Percentiles rank a stretch among this genome's conserved stretches.
These are phyloP conservation scores for Drosophila silvestris DNA, from an alignment of 2,888 invertebrate genomes.

Conservation along the genomic window DNA sequence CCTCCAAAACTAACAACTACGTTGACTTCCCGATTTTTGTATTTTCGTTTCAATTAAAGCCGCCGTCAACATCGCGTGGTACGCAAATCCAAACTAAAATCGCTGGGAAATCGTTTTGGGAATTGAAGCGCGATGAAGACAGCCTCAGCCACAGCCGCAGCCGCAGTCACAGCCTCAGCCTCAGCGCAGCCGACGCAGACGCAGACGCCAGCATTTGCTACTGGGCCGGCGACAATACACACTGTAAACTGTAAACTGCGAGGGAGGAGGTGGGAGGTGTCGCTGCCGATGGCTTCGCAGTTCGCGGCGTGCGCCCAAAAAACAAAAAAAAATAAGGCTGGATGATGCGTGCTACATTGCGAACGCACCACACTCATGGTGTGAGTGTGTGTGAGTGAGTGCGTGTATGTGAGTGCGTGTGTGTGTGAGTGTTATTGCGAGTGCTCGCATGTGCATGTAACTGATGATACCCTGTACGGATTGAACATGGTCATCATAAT, in stretches of 20 bases:
- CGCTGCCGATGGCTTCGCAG: slow-evolving; percentile 23
- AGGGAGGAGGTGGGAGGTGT: slow-evolving; percentile 27
- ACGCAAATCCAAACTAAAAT: slow-evolving; percentile 85
- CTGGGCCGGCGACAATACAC: slow-evolving; percentile 43
- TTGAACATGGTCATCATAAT: neutral
- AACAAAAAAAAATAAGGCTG: slow-evolving; percentile 49
- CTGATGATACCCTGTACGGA: neutral
- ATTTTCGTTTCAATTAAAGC: slow-evolving; percentile 75
- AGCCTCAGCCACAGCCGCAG: slow-evolving; percentile 55
- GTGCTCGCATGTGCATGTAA: slow-evolving; percentile 25
- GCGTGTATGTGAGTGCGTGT: neutral
- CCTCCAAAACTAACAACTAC: slow-evolving; percentile 46
- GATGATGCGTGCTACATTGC: slow-evolving; percentile 55
- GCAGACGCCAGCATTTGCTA: slow-evolving; percentile 32
- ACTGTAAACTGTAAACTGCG: slow-evolving; percentile 35
- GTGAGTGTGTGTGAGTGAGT: neutral
- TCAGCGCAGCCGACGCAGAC: slow-evolving; percentile 38
- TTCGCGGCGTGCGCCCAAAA: slow-evolving; percentile 50
- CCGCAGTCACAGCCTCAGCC: slow-evolving; percentile 28
- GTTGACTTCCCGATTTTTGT: slow-evolving; percentile 39
- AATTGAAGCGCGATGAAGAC: slow-evolving; percentile 79
- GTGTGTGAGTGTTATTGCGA: slow-evolving; percentile 16
- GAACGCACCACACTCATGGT: slow-evolving; percentile 5
- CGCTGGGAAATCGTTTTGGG: slow-evolving; percentile 83
- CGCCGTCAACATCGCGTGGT: slow-evolving; percentile 84